Percentiles rank a stretch among this genome's conserved stretches.
phyloP scores from a whole-genome alignment of 2,113 vertebrate species.

The Lophius piscatorius region DNA sequence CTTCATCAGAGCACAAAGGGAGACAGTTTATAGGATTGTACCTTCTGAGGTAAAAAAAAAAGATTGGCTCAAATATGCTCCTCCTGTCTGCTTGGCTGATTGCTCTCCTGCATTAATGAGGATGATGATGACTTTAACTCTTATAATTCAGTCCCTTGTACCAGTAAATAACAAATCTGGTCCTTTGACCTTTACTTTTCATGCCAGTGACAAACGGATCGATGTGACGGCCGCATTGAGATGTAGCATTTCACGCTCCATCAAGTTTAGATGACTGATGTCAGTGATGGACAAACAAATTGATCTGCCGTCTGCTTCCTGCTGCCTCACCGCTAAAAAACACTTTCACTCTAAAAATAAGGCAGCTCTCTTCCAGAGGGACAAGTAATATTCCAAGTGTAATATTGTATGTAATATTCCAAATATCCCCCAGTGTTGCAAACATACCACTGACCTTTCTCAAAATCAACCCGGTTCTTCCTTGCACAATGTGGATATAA shows the following conservation, averaged over 20 bases:
- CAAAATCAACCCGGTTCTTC: no score
- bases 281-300: constrained; percentile 14
- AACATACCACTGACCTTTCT: no score
- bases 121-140: no score
- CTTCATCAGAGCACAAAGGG: no score
- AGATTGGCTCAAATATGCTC: no score
- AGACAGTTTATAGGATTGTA: no score
- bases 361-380: constrained; percentile 1
- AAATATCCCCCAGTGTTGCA: no score
- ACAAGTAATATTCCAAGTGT: constrained; percentile 23
- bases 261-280: not conserved
- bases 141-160: not conserved
- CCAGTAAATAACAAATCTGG: not conserved
- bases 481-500: no score
- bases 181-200: not conserved
- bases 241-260: not conserved
- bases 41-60: no score
- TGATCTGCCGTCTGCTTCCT: not conserved
- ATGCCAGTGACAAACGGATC: not conserved
- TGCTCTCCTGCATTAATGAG: not conserved
- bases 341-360: constrained; percentile 15
- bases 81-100: not conserved
- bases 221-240: not conserved
- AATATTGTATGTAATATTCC: no score
- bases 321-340: not conserved